These are phyloP conservation scores for Xestia rhomboidea DNA, from an alignment of 2,888 invertebrate species.

Conservation along the genomic window DNA sequence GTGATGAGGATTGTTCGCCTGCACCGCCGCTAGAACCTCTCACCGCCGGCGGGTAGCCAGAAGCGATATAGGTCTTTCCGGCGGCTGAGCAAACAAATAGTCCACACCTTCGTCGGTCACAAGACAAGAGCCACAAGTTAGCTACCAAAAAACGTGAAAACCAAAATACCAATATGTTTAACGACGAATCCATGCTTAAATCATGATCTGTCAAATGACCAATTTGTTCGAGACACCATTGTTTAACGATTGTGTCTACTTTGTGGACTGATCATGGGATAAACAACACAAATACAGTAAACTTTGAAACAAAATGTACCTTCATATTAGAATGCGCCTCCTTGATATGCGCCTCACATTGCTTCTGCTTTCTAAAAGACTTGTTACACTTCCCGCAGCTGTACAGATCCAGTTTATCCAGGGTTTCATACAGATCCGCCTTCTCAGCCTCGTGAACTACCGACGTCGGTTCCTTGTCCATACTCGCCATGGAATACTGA, in stretches of 20 bases:
- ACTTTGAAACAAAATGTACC: slow-evolving; percentile 20
- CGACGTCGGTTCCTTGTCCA: slow-evolving; percentile 77
- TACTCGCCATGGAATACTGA: slow-evolving; percentile 83
- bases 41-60: not conserved
- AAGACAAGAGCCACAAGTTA: not conserved
- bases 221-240: too few relatives aligned
- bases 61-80: not conserved
- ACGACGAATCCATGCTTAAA: not conserved
- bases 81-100: not conserved
- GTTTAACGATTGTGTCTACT: too few relatives aligned
- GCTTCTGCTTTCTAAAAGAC: slow-evolving; percentile 92
- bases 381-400: slow-evolving; percentile 88
- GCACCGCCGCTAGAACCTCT: not conserved
- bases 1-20: not conserved
- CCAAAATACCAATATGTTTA: not conserved
- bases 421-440: slow-evolving; percentile 79
- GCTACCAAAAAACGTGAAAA: not conserved
- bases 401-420: slow-evolving; percentile 82
- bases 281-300: not conserved
- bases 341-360: slow-evolving; percentile 91
- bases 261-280: too few relatives aligned
- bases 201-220: too few relatives aligned
- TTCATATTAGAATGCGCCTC: slow-evolving; percentile 85
- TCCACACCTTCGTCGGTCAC: not conserved
- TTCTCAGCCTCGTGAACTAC: slow-evolving; percentile 74